Percentiles rank a stretch among this genome's conserved stretches.
phyloP scores from a whole-genome alignment of 2,888 invertebrate species.

The Epinotia demarniana region DNA sequence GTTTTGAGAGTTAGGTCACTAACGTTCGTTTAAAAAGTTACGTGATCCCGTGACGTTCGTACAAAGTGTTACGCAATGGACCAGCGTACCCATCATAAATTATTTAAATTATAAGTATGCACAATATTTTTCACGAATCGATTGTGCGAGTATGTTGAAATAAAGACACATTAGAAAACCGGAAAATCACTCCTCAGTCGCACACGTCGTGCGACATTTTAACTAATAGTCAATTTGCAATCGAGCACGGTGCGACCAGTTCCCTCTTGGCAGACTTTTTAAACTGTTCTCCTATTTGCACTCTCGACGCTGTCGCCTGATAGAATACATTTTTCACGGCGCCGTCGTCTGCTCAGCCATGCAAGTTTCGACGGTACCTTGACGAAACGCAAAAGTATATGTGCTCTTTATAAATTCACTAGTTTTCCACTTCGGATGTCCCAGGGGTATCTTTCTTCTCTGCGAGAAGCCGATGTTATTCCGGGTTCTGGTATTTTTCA shows the following conservation, averaged over 20 bases:
- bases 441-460: constrained; percentile 40
- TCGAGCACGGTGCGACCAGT: constrained; percentile 28
- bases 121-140: neutral
- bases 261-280: constrained; percentile 64
- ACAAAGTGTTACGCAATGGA: too few species aligned
- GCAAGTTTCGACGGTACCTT: constrained; percentile 53
- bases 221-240: constrained; percentile 39
- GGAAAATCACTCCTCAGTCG: constrained; percentile 10
- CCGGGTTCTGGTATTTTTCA: constrained; percentile 37
- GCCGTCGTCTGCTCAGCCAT: constrained; percentile 60
- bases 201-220: neutral
- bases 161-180: neutral
- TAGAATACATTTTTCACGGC: constrained; percentile 71
- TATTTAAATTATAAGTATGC: neutral
- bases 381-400: constrained; percentile 45
- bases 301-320: constrained; percentile 52
- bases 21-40: too few species aligned
- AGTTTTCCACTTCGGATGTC: constrained; percentile 44
- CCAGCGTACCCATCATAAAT: too few species aligned
- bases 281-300: constrained; percentile 64
- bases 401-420: constrained; percentile 46
- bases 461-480: constrained; percentile 39
- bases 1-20: too few species aligned
- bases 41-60: too few species aligned
- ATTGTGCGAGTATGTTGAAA: neutral